These are phyloP conservation scores for Halesus radiatus DNA, from an alignment of 1,140 invertebrate genomes.

Conservation along the genomic window DNA sequence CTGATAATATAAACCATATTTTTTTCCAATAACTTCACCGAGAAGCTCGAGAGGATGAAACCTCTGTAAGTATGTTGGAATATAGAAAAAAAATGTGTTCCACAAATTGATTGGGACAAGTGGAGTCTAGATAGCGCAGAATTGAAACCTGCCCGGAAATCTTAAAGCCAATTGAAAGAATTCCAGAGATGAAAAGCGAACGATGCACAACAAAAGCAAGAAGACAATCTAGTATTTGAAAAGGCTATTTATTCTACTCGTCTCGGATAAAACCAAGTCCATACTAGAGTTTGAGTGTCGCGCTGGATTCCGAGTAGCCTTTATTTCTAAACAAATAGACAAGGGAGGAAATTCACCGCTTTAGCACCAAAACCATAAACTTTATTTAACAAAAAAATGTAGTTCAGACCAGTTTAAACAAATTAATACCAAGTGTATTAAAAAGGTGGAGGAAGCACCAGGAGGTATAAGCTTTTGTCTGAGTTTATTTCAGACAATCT, in stretches of 20 bases:
- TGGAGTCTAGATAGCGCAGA: not conserved
- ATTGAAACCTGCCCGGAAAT: not conserved
- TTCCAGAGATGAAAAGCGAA: not conserved
- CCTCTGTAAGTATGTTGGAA: no score
- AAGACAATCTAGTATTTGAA: not conserved
- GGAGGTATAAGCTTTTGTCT: no score
- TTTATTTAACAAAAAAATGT: no score
- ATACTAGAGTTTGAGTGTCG: not conserved
- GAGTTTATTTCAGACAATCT: no score
- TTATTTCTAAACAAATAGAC: conserved; percentile 41
- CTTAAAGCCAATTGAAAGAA: conserved; percentile 1
- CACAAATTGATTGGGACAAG: not conserved
- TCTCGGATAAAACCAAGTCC: conserved; percentile 11
- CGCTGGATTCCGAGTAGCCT: not conserved
- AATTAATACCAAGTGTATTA: no score
- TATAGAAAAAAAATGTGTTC: not conserved
- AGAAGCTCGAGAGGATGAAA: no score
- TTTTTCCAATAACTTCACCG: no score
- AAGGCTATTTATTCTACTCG: conserved; percentile 9
- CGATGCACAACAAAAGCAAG: not conserved
- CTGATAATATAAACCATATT: no score
- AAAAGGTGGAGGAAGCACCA: no score
- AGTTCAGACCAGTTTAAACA: no score
- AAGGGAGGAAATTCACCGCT: not conserved
- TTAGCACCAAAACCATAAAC: no score